A percentile compares a stretch with the other conserved stretches of the same genome.
These are phyloP conservation scores for Catalaphyllia jardinei DNA, from an alignment of 64 coral and sea anemone genomes.

Conservation along the genomic window DNA sequence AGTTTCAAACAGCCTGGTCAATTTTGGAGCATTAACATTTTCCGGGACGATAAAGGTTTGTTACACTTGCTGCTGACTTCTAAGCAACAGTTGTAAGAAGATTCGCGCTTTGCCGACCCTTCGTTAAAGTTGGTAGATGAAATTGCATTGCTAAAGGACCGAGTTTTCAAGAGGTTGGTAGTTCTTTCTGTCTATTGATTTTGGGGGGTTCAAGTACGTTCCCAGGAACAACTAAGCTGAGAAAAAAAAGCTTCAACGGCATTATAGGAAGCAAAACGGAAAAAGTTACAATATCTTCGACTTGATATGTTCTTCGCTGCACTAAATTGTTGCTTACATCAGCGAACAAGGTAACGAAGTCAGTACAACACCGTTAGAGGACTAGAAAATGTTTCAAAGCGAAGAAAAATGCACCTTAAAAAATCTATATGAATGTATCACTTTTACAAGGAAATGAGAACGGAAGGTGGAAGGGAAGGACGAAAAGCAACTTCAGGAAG, in stretches of 20 bases:
- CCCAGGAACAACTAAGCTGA: neutral
- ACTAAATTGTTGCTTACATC: neutral
- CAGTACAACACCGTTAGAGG: neutral
- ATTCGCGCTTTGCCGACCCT: neutral
- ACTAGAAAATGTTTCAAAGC: neutral
- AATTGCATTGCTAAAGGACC: neutral
- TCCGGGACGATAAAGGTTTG: neutral
- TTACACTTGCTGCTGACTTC: neutral
- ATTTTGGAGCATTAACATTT: neutral
- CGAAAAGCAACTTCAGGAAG: neutral
- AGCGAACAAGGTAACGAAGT: neutral
- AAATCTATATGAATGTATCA: neutral
- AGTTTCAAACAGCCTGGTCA: neutral
- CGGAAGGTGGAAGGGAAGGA: neutral
- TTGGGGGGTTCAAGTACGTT: neutral
- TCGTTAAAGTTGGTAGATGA: neutral
- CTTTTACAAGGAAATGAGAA: neutral
- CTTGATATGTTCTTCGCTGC: neutral
- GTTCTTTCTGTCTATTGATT: neutral
- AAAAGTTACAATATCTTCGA: too few relatives aligned
- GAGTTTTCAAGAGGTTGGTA: neutral
- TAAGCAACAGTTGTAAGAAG: too few relatives aligned
- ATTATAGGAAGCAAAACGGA: neutral
- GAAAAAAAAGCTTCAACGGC: neutral
- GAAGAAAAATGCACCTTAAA: too few relatives aligned